Evolutionary conservation across 2,797 vertebrate species (phyloP).

Genomic region (Otolemur crassicaudatus): DNA sequence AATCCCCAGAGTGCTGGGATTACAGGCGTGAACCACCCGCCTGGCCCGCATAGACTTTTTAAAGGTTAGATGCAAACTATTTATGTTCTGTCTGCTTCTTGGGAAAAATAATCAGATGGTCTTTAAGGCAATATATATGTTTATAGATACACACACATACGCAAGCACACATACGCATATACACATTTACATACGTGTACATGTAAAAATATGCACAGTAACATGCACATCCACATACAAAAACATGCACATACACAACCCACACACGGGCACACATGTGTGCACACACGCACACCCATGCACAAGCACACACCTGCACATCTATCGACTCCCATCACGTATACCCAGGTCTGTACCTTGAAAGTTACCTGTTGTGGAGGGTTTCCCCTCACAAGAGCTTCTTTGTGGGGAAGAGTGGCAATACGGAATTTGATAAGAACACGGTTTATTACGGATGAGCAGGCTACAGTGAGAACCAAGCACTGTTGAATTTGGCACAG

Average conservation of each 20-base stretch:
- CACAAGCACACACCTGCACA: neutral
- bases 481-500: rapidly evolving
- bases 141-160: neutral
- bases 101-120: neutral
- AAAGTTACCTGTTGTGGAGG: neutral
- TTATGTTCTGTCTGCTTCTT: neutral
- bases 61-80: neutral
- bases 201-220: rapidly evolving
- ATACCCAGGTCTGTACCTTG: neutral
- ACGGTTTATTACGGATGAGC: too few species aligned
- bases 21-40: neutral
- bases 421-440: neutral
- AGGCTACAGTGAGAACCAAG: rapidly evolving
- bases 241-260: neutral
- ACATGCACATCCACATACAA: neutral
- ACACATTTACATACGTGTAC: rapidly evolving
- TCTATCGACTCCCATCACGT: neutral
- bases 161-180: too few species aligned
- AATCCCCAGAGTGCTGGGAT: neutral
- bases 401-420: rapidly evolving
- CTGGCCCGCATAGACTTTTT: neutral
- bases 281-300: neutral
- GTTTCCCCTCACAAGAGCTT: neutral
- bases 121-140: neutral
- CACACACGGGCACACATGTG: neutral